Evolutionary conservation across 2,888 invertebrate genomes (phyloP).

Genomic region (Rotaria magnacalcarata): DNA sequence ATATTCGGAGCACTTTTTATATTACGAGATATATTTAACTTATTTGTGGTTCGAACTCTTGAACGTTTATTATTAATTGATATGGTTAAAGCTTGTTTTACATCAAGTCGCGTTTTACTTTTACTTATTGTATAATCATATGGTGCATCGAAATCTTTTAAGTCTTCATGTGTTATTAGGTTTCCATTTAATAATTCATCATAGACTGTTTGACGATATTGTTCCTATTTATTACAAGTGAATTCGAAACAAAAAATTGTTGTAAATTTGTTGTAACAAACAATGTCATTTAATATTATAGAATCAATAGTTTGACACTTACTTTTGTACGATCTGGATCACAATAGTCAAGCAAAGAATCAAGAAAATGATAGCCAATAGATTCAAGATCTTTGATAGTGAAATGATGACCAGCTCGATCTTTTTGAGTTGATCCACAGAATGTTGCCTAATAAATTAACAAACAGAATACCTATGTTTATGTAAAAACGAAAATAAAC

Average conservation of each 20-base stretch:
- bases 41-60: neutral
- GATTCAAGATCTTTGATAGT: conserved; percentile 74
- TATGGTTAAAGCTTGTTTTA: neutral
- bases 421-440: conserved; percentile 74
- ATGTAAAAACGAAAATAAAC: neutral
- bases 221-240: neutral
- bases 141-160: neutral
- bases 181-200: conserved; percentile 4
- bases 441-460: conserved; percentile 69
- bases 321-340: conserved; percentile 62
- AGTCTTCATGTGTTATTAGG: neutral
- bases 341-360: conserved; percentile 82
- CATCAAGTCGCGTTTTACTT: neutral
- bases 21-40: neutral
- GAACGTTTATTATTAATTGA: neutral
- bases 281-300: neutral
- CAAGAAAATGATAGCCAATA: conserved; percentile 82
- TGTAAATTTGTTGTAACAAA: neutral
- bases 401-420: conserved; percentile 76
- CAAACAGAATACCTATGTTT: neutral
- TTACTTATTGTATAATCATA: neutral
- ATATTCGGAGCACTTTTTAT: neutral
- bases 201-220: neutral
- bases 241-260: neutral
- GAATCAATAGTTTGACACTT: conserved; percentile 38